Conservation (phyloP, 2,888 invertebrate genomes). For the Drosophila planitibia region DNA sequence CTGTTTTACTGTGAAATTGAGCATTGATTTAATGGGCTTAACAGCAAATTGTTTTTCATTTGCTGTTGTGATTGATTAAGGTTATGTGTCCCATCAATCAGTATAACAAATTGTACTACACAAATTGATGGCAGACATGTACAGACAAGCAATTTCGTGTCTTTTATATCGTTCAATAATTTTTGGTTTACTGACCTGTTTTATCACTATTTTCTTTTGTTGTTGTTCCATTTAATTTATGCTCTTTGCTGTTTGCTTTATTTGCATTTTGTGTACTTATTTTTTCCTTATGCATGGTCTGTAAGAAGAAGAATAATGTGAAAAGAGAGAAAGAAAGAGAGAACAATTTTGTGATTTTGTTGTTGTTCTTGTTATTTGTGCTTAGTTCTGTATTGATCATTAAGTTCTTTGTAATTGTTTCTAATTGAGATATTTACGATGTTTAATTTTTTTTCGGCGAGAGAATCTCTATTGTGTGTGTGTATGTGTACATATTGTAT, state of each 20-base stretch:
- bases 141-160: background rate
- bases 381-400: background rate
- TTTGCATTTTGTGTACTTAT: constrained; percentile 67
- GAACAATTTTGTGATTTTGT: constrained; percentile 21
- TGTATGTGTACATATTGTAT: background rate
- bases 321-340: constrained; percentile 28
- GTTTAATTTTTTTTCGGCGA: background rate
- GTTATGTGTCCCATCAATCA: constrained; percentile 51
- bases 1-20: background rate
- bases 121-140: constrained; percentile 1
- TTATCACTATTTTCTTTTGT: constrained; percentile 80
- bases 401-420: background rate
- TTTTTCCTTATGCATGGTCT: constrained; percentile 78
- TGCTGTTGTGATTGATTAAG: constrained; percentile 52
- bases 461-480: constrained; percentile 8
- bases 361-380: constrained; percentile 1
- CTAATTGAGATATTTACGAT: constrained; percentile 11
- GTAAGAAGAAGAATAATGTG: constrained; percentile 51
- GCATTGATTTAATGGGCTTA: constrained; percentile 14
- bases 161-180: constrained; percentile 18
- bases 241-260: constrained; percentile 72
- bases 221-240: constrained; percentile 77
- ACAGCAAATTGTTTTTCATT: constrained; percentile 5
- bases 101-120: constrained; percentile 10
- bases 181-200: constrained; percentile 72